phyloP scores from a whole-genome alignment of 1,140 invertebrate genomes.

The Grapholita molesta region DNA sequence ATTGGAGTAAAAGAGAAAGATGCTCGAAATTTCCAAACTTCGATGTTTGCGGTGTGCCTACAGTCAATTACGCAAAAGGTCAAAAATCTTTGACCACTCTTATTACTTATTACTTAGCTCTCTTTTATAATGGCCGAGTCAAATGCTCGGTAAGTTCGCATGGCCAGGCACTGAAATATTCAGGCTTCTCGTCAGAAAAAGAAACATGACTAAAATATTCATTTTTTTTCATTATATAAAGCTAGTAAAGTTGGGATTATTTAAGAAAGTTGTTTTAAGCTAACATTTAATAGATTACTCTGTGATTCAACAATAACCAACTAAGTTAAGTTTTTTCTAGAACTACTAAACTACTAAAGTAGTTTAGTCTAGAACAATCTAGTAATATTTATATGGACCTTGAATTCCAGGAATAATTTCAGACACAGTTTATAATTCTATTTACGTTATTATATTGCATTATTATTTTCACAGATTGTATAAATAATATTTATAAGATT shows the following conservation, averaged over 20 bases:
- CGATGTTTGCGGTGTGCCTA: too few species aligned
- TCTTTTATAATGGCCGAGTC: too few species aligned
- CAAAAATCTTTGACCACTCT: neutral
- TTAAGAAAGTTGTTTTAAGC: neutral
- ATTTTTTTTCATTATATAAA: neutral
- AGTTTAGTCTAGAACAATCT: neutral
- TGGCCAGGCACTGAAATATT: slow-evolving; percentile 55
- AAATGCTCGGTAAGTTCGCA: slow-evolving; percentile 32
- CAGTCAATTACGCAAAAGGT: too few species aligned
- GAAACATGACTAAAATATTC: slow-evolving; percentile 2
- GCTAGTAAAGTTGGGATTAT: neutral
- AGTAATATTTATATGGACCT: neutral
- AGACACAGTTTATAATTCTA: neutral
- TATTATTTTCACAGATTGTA: too few species aligned
- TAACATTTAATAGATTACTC: neutral
- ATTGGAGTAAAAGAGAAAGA: too few species aligned
- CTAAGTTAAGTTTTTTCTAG: neutral
- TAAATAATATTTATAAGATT: too few species aligned
- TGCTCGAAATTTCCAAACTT: too few species aligned
- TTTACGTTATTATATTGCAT: too few species aligned
- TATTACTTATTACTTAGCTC: neutral
- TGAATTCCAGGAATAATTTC: neutral
- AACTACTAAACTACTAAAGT: neutral
- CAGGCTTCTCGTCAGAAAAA: slow-evolving; percentile 39
- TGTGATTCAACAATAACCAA: neutral